Conservation (phyloP, 2,113 vertebrate genomes). For the Scomber colias region DNA sequence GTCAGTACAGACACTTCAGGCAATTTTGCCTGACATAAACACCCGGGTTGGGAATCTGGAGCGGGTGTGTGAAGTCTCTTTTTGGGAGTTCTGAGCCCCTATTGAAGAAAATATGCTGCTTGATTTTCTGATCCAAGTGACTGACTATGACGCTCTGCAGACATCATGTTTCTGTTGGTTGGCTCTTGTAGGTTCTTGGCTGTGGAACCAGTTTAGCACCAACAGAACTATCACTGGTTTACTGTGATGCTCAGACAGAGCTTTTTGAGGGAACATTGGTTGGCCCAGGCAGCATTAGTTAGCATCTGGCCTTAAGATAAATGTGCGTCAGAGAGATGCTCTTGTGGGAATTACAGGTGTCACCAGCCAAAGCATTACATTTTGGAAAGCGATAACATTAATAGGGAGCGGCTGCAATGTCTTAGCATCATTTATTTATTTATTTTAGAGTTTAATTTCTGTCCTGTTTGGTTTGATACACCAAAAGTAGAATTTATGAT, state of each 20-base stretch:
- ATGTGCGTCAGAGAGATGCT: slow-evolving; percentile 16
- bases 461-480: background rate
- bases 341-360: background rate
- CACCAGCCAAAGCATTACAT: slow-evolving; percentile 1
- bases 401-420: background rate
- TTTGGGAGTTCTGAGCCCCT: background rate
- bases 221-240: background rate
- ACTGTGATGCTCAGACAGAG: background rate
- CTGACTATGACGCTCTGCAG: background rate
- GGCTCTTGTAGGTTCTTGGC: background rate
- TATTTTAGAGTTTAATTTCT: background rate
- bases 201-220: background rate
- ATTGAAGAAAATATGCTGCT: background rate
- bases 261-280: background rate
- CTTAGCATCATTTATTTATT: too few species aligned
- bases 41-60: slow-evolving; percentile 61
- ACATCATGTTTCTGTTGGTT: background rate
- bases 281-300: background rate
- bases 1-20: background rate
- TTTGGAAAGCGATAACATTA: background rate
- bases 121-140: background rate
- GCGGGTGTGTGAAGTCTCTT: slow-evolving; percentile 40
- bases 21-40: slow-evolving; percentile 22
- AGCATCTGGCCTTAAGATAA: background rate
- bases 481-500: background rate